Evolutionary conservation across 2,797 vertebrate genomes (phyloP), one percentile per base, ranked within the genome.

Genomic region (Loris lydekkerianus): DNA sequence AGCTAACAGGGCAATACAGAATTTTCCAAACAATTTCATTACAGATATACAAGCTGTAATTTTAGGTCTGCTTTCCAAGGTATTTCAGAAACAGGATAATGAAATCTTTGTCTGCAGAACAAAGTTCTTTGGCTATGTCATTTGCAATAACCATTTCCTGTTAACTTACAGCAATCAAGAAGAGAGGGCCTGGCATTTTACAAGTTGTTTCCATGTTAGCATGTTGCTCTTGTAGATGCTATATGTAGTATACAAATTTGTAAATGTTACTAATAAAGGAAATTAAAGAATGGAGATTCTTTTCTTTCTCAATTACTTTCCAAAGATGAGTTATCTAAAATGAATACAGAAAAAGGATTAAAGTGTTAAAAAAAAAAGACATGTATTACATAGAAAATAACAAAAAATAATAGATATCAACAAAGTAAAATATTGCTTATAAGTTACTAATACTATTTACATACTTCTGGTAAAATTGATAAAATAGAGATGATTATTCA

Each of bases 331-430:
- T 11, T 27, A 76, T 77, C 25, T 34, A 60, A 75, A 49, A 53
- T 46, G 65, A 65, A 89, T 65, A 84, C 7, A 93, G 43, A 56
- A 17, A 61, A 89, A 40, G 2, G 89, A 70, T 85, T 9, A 11
- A 91, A 96, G 80, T 86, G 89, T 72, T 72, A 91, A 93, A 56
- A 77, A 56, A 77, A 40, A 86, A 2, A 60, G 18, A 65, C 27
- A 37, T 15, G 2, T 78, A 58, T 60, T 89, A 88, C 34, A 37
- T 34, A 92, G 34, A 83, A 86, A 91, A 93, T 65, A 93, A 90
- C 6, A 20, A 61, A 72, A 69, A 84, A 40, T 43, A 70, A 75
- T 58, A 63, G 69, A 92, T 21, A 82, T 69, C 17, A 86, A 80
- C 10, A 10, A 63, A 92, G 5, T 43, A 21, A 89, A 82, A 88